These are phyloP conservation scores for Paracanthobrama guichenoti DNA, from an alignment of 2,113 vertebrate species.

Conservation along the genomic window DNA sequence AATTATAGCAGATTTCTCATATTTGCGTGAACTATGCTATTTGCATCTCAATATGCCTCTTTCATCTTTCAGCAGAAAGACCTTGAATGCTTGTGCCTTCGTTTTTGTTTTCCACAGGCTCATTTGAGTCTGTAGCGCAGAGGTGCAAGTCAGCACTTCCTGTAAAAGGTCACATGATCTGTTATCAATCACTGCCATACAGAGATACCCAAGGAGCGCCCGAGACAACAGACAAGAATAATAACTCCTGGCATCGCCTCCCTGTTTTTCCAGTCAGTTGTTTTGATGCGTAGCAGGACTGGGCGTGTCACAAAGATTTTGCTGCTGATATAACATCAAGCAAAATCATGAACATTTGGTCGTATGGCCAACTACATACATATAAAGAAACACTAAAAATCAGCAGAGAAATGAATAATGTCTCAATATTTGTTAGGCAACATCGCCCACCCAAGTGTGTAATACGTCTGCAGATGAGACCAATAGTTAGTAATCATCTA, in stretches of 20 bases:
- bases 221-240: not conserved
- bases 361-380: not conserved
- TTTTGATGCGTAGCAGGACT: not conserved
- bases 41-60: not conserved
- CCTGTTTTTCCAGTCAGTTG: not conserved
- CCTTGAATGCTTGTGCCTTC: not conserved
- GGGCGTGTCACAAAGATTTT: not conserved
- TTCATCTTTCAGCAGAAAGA: not conserved
- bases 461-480: slow-evolving; percentile 16
- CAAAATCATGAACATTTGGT: not conserved
- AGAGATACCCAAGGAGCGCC: not conserved
- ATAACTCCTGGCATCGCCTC: not conserved
- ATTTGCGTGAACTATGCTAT: not conserved
- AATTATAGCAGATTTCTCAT: not conserved
- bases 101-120: not conserved
- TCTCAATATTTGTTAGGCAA: not conserved
- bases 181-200: slow-evolving; percentile 33
- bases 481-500: not conserved
- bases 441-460: slow-evolving; percentile 1
- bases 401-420: not conserved
- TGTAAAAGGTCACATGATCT: slow-evolving; percentile 10
- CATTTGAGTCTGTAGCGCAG: not conserved
- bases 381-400: not conserved
- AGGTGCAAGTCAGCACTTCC: slow-evolving; percentile 18
- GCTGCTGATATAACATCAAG: not conserved